Evolutionary conservation across 2,888 invertebrate species (phyloP).

Genomic region (Pyrrhosoma nymphula): DNA sequence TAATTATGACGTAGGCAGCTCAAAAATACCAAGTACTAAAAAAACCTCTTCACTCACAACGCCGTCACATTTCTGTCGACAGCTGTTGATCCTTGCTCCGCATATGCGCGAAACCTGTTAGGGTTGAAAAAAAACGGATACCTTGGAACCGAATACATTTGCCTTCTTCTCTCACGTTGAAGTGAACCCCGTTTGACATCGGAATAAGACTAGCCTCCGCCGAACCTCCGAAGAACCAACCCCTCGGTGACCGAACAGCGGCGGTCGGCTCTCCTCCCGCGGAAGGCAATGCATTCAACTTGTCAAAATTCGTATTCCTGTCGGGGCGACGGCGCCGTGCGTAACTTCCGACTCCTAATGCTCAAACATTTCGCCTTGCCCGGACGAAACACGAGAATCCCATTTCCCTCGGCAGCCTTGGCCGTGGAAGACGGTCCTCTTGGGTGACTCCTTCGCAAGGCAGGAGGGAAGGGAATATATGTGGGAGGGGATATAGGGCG

Average conservation of each 20-base stretch:
- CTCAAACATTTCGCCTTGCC: not conserved
- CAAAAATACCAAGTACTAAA: too few relatives aligned
- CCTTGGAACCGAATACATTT: not conserved
- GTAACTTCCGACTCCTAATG: not conserved
- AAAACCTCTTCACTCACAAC: too few relatives aligned
- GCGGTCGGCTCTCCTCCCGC: not conserved
- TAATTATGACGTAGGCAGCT: too few relatives aligned
- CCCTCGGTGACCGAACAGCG: not conserved
- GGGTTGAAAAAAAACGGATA: not conserved
- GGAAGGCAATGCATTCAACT: not conserved
- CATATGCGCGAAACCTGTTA: not conserved
- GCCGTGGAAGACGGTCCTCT: not conserved
- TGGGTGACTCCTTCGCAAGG: too few relatives aligned
- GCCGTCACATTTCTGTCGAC: not conserved
- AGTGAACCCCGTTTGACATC: not conserved
- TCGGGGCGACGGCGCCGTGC: not conserved
- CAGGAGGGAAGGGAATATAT: too few relatives aligned
- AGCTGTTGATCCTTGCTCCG: not conserved
- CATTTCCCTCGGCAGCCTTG: slow-evolving; percentile 1
- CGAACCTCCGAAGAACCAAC: not conserved
- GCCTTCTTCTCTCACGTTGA: not conserved
- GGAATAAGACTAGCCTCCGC: not conserved
- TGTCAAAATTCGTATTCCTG: not conserved
- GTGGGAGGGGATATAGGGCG: not conserved
- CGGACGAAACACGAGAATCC: slow-evolving; percentile 15